phyloP scores from a whole-genome alignment of 2,888 invertebrate genomes.

The Drosophila cyrtoloma region DNA sequence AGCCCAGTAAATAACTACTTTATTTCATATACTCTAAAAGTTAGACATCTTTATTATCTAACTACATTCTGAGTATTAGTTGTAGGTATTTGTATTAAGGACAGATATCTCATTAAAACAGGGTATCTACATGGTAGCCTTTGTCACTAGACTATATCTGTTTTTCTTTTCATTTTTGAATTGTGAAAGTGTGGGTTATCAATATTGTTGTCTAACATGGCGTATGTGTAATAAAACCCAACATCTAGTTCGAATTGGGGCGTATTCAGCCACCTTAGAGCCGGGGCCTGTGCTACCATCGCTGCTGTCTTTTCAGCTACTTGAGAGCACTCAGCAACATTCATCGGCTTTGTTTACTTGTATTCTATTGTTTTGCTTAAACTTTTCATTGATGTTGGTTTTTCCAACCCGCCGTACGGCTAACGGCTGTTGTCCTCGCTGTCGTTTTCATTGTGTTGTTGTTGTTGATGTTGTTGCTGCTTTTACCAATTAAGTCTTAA shows the following conservation, averaged over 20 bases:
- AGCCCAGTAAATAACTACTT: background rate
- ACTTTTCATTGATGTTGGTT: constrained; percentile 80
- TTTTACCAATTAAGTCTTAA: constrained; percentile 81
- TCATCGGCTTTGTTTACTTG: constrained; percentile 78
- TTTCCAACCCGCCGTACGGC: constrained; percentile 44
- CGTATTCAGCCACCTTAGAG: constrained; percentile 5
- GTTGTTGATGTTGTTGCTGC: constrained; percentile 62
- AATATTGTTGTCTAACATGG: constrained; percentile 61
- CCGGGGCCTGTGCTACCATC: constrained; percentile 2
- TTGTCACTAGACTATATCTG: no score
- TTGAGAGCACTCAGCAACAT: constrained; percentile 69
- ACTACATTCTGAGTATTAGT: background rate
- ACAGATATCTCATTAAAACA: background rate
- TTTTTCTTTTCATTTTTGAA: constrained; percentile 20
- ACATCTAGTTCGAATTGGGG: constrained; percentile 9
- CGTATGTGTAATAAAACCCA: constrained; percentile 68
- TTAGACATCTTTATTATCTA: background rate
- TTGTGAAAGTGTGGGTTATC: constrained; percentile 20
- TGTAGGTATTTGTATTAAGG: background rate
- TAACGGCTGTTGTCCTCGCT: constrained; percentile 41
- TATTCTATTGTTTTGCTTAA: constrained; percentile 75
- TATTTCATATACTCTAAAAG: background rate
- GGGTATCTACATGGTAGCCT: background rate
- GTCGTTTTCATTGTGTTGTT: constrained; percentile 49
- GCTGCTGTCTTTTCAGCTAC: constrained; percentile 47